Percentiles rank a stretch among this genome's conserved stretches.
Conservation (phyloP, 2,797 vertebrate genomes). For the Glossophaga mutica region DNA sequence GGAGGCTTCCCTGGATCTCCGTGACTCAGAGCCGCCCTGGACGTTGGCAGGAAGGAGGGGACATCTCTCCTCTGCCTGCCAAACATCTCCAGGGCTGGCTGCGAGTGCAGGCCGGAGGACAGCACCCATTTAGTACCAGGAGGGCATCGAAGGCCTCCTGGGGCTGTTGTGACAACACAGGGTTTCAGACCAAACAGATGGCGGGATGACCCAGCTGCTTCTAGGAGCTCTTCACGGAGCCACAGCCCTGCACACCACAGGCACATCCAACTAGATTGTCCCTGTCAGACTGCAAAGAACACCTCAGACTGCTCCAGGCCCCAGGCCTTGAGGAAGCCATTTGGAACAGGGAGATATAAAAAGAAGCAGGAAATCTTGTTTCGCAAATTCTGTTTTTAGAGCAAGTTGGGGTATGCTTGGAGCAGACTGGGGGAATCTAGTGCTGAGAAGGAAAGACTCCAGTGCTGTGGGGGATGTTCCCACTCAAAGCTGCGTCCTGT, state of each 20-base stretch:
- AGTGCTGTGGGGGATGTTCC: background rate
- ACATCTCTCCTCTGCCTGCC: background rate
- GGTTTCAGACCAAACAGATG: background rate
- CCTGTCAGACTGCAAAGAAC: background rate
- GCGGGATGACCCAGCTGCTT: background rate
- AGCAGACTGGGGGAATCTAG: background rate
- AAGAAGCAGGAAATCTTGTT: constrained; percentile 60
- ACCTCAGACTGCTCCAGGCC: background rate
- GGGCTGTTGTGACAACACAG: background rate
- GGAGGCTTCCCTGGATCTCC: background rate
- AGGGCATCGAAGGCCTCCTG: background rate
- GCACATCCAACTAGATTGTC: background rate
- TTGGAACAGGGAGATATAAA: constrained; percentile 39
- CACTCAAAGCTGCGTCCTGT: background rate
- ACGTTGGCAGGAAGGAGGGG: background rate
- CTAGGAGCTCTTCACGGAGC: background rate
- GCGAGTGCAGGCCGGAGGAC: background rate
- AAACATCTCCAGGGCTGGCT: background rate
- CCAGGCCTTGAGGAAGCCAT: background rate
- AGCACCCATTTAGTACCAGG: background rate
- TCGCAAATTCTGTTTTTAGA: constrained; percentile 77
- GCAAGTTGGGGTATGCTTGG: constrained; percentile 59
- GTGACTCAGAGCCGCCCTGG: background rate
- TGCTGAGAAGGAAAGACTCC: background rate
- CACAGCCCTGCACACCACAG: constrained; percentile 50